These are phyloP conservation scores for Erynnis tages DNA, from an alignment of 2,888 invertebrate species.

Conservation along the genomic window DNA sequence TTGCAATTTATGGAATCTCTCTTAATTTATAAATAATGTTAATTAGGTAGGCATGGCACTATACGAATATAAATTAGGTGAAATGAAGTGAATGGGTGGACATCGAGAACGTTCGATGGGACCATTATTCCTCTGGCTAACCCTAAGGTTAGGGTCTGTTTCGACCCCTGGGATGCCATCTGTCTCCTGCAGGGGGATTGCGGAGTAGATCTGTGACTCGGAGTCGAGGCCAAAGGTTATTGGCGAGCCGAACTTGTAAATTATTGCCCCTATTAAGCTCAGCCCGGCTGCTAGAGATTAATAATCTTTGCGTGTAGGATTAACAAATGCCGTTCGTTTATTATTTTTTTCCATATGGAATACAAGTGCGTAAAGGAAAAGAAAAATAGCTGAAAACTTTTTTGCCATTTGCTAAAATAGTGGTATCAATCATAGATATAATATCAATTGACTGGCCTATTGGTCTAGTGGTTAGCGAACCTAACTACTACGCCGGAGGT, in stretches of 20 bases:
- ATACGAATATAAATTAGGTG: constrained; percentile 1
- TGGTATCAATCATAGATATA: too few relatives aligned
- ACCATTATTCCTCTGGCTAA: background rate
- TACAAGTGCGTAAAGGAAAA: too few relatives aligned
- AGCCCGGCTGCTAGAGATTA: background rate
- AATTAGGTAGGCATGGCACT: constrained; percentile 1
- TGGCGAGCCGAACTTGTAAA: constrained; percentile 12
- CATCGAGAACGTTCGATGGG: background rate
- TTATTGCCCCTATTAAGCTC: constrained; percentile 10
- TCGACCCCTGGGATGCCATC: constrained; percentile 13
- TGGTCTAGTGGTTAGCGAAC: too few relatives aligned
- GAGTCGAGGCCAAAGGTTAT: constrained; percentile 12
- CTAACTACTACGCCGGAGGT: too few relatives aligned
- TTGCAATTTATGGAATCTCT: background rate
- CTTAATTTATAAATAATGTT: background rate
- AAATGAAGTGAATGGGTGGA: background rate
- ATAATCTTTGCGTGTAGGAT: background rate
- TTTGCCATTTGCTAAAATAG: too few relatives aligned
- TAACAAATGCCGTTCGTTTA: background rate
- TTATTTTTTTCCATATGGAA: too few relatives aligned
- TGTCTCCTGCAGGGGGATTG: constrained; percentile 4
- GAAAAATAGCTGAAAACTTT: too few relatives aligned
- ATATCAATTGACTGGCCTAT: too few relatives aligned
- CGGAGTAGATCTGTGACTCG: constrained; percentile 5
- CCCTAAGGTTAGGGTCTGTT: constrained; percentile 12